Conservation (phyloP, 1,140 invertebrate species). For the Bicyclus anynana region DNA sequence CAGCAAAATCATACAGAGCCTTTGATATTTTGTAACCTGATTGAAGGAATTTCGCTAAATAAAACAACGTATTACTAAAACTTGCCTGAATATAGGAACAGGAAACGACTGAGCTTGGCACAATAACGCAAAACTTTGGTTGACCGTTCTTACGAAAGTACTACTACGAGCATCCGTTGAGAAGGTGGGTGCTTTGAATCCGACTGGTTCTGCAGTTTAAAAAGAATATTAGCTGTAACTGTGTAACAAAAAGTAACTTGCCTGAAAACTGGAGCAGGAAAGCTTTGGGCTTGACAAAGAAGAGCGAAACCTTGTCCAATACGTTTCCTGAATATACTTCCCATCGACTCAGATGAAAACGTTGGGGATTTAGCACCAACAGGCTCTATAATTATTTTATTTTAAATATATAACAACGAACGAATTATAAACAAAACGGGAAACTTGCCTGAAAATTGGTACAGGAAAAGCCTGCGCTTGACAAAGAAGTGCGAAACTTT, state of each 20-base stretch:
- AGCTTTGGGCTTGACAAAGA: constrained; percentile 84
- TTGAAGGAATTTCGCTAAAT: too few relatives aligned
- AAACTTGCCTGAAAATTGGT: constrained; percentile 78
- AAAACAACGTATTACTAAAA: constrained; percentile 23
- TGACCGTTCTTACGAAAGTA: constrained; percentile 74
- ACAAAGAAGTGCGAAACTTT: constrained; percentile 82
- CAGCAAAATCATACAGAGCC: neutral
- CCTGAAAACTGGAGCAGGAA: constrained; percentile 83
- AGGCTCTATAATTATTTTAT: constrained; percentile 76
- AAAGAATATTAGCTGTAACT: constrained; percentile 30
- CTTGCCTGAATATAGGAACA: constrained; percentile 85
- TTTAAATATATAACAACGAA: constrained; percentile 21
- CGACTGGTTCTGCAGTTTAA: constrained; percentile 82
- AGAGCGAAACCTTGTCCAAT: constrained; percentile 77
- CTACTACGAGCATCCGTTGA: constrained; percentile 82
- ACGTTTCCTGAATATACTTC: constrained; percentile 77
- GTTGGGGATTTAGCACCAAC: constrained; percentile 82
- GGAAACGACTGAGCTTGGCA: constrained; percentile 89
- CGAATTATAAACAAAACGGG: constrained; percentile 28
- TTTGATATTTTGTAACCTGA: neutral
- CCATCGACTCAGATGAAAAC: constrained; percentile 78
- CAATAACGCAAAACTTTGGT: constrained; percentile 74
- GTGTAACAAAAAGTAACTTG: constrained; percentile 62
- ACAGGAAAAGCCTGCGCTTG: constrained; percentile 86
- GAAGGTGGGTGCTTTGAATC: constrained; percentile 82